phyloP scores from a whole-genome alignment of 1,140 invertebrate species.

The Euglossa dilemma region DNA sequence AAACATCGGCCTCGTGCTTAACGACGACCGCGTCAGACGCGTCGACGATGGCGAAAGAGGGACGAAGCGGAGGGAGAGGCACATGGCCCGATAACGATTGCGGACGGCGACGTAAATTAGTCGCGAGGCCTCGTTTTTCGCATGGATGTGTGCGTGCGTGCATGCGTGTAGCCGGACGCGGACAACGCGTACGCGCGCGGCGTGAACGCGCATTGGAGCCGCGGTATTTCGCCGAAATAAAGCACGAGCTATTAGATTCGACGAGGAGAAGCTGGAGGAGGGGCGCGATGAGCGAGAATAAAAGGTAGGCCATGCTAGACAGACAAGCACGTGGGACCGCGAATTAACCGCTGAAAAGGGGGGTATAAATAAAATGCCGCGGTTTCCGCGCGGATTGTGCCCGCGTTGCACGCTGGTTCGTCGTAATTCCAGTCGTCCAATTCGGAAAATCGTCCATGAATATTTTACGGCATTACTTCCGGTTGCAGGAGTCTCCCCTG shows the following conservation, averaged over 20 bases:
- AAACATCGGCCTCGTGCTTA: not conserved
- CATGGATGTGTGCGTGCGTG: not conserved
- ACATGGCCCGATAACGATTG: slow-evolving; percentile 18
- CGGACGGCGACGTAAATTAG: slow-evolving; percentile 55
- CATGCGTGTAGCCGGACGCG: not conserved
- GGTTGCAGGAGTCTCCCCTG: not conserved
- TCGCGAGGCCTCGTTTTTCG: slow-evolving; percentile 12
- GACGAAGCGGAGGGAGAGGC: slow-evolving; percentile 1
- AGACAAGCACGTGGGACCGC: slow-evolving; percentile 29
- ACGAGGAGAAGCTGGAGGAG: slow-evolving; percentile 24
- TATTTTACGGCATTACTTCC: slow-evolving; percentile 49
- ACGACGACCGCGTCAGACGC: no score
- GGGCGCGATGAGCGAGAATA: slow-evolving; percentile 21
- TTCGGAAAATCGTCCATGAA: slow-evolving; percentile 56
- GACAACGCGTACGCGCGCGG: slow-evolving; percentile 12
- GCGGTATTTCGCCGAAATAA: slow-evolving; percentile 56
- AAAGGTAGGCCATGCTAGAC: slow-evolving; percentile 22
- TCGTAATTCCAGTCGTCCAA: slow-evolving; percentile 42
- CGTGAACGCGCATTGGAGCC: no score
- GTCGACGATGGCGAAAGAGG: not conserved
- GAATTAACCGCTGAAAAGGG: slow-evolving; percentile 68
- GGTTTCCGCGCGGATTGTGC: slow-evolving; percentile 22
- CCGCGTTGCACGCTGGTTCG: slow-evolving; percentile 21
- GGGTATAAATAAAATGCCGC: slow-evolving; percentile 64
- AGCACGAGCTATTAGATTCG: slow-evolving; percentile 54